Percentiles rank a stretch among this genome's conserved stretches.
These are phyloP conservation scores for Phrynosoma platyrhinos DNA, from an alignment of 2,113 vertebrate genomes.

Conservation along the genomic window DNA sequence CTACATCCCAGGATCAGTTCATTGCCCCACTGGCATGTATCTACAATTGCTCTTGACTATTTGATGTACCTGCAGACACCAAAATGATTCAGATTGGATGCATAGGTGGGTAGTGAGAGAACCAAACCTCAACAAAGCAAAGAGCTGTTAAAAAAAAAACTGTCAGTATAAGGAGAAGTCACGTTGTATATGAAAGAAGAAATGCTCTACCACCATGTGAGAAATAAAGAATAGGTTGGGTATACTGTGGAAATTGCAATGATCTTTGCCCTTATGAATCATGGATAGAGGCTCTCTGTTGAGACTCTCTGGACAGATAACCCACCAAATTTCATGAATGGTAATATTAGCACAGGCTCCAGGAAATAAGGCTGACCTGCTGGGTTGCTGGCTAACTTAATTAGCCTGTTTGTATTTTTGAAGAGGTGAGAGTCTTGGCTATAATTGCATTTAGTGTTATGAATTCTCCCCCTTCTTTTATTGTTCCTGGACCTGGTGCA, in stretches of 20 bases:
- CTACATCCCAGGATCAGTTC: no score
- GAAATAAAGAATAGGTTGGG: neutral
- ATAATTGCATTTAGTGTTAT: slow-evolving; percentile 40
- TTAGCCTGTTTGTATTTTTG: slow-evolving; percentile 52
- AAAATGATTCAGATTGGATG: slow-evolving; percentile 20
- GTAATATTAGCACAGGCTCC: slow-evolving; percentile 38
- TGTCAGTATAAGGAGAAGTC: neutral
- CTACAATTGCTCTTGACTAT: neutral
- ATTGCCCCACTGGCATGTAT: neutral
- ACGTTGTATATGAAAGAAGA: accelerated
- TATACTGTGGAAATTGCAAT: slow-evolving; percentile 38
- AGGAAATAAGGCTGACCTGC: slow-evolving; percentile 55
- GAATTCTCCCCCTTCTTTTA: slow-evolving; percentile 14
- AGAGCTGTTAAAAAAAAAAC: neutral
- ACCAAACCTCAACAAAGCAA: slow-evolving; percentile 24
- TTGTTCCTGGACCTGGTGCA: neutral
- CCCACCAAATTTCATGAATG: slow-evolving; percentile 68
- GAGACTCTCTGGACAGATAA: slow-evolving; percentile 36
- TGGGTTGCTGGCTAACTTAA: slow-evolving; percentile 32
- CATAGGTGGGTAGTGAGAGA: neutral
- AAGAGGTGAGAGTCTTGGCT: slow-evolving; percentile 14
- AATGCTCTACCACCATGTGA: neutral
- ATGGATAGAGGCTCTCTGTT: slow-evolving; percentile 48
- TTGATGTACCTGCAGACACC: neutral
- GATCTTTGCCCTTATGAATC: slow-evolving; percentile 74